Percentiles rank a stretch among this genome's conserved stretches.
Conservation (phyloP, 1,140 invertebrate species). For the Bemisia tabaci region DNA sequence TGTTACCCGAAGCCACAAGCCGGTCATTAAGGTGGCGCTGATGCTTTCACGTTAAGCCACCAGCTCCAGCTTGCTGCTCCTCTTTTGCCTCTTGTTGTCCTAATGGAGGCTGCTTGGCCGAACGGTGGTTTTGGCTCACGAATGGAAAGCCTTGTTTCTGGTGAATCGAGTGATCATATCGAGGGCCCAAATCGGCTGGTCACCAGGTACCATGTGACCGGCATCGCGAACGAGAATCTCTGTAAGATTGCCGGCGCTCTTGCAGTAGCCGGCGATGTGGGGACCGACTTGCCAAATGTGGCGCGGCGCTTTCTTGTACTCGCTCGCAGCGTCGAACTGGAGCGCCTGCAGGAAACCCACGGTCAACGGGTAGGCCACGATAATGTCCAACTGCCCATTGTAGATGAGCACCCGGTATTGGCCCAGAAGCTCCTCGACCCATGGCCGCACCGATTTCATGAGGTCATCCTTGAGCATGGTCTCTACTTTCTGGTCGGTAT, state of each 20-base stretch:
- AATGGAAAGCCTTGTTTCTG: no score
- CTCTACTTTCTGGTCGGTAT: conserved; percentile 42
- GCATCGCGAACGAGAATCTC: conserved; percentile 69
- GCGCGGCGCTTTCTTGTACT: conserved; percentile 47
- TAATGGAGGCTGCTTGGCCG: no score
- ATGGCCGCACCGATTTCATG: conserved; percentile 65
- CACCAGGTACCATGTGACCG: conserved; percentile 69
- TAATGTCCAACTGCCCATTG: conserved; percentile 64
- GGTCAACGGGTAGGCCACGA: conserved; percentile 64
- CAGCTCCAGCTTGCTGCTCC: no score
- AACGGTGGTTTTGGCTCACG: no score
- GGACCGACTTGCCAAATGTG: conserved; percentile 17
- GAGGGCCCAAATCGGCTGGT: conserved; percentile 63
- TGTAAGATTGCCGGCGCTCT: conserved; percentile 40
- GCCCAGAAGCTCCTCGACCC: conserved; percentile 51
- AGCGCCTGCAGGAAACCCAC: conserved; percentile 46
- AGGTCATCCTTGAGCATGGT: conserved; percentile 57
- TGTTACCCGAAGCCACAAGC: no score
- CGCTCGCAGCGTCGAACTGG: conserved; percentile 46
- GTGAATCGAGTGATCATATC: conserved; percentile 67
- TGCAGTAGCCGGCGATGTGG: conserved; percentile 20
- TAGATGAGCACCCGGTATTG: conserved; percentile 58
- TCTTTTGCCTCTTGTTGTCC: no score
- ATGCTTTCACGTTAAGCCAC: no score
- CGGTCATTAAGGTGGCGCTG: no score